A percentile compares a stretch with the other conserved stretches of the same genome.
phyloP scores from a whole-genome alignment of 2,797 vertebrate species.

The Centroberyx gerrardi region DNA sequence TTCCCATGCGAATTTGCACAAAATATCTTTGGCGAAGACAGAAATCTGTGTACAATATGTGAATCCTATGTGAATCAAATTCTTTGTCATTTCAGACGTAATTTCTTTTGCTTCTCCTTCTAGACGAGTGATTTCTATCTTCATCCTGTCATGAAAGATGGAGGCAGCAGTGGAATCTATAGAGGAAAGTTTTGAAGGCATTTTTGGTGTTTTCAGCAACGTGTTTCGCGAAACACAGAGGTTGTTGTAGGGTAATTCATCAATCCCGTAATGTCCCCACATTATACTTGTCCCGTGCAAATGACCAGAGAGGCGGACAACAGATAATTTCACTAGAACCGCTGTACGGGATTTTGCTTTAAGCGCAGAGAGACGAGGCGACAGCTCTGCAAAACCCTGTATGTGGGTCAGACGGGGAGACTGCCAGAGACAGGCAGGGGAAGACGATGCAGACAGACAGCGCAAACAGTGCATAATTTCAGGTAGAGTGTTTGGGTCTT shows the following conservation, averaged over 20 bases:
- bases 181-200: too few species aligned
- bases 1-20: too few species aligned
- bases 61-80: too few species aligned
- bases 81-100: too few species aligned
- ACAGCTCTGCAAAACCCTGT: neutral
- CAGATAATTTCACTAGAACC: neutral
- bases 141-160: too few species aligned
- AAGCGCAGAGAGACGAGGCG: neutral
- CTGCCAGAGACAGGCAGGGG: conserved; percentile 10
- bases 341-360: neutral
- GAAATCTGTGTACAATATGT: too few species aligned
- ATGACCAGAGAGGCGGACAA: neutral
- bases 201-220: neutral
- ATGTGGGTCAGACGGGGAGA: conserved; percentile 22
- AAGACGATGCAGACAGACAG: conserved; percentile 11
- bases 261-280: neutral
- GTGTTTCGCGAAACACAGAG: conserved; percentile 7
- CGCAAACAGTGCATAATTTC: conserved; percentile 24
- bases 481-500: conserved; percentile 20
- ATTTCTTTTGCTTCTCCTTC: too few species aligned
- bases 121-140: too few species aligned
- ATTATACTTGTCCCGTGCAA: neutral
- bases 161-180: too few species aligned
- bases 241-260: conserved; percentile 4
- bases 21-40: too few species aligned